Percentiles rank a stretch among this genome's conserved stretches.
These are phyloP conservation scores for Cantharis flavilabris DNA, from an alignment of 2,888 invertebrate species.

Conservation along the genomic window DNA sequence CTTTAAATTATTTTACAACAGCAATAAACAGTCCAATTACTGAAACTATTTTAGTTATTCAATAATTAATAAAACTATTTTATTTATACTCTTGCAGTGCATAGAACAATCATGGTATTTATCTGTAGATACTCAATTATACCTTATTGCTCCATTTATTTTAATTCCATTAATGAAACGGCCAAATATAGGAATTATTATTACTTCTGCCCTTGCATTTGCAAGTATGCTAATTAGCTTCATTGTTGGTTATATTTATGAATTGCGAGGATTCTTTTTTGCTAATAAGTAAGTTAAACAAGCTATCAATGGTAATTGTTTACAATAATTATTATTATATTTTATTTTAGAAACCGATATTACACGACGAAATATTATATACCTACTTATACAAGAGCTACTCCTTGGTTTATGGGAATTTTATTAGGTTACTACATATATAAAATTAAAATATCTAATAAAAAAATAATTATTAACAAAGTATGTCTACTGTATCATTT, in stretches of 20 bases:
- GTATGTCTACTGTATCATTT: no score
- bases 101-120: not conserved
- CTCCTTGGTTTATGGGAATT: slow-evolving; percentile 38
- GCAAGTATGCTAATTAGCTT: not conserved
- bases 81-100: slow-evolving; percentile 33
- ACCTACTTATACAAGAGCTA: slow-evolving; percentile 42
- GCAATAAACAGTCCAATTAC: no score
- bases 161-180: not conserved
- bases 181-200: not conserved
- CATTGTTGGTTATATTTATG: not conserved
- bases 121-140: not conserved
- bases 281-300: not conserved
- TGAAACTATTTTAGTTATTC: no score
- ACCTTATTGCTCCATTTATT: not conserved
- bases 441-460: no score
- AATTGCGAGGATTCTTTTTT: not conserved
- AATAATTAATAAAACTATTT: not conserved
- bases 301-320: not conserved
- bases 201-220: not conserved
- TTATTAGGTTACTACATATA: no score
- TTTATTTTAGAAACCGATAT: not conserved
- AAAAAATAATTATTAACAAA: no score
- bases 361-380: slow-evolving; percentile 38
- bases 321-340: not conserved
- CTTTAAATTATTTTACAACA: no score